A percentile compares a stretch with the other conserved stretches of the same genome.
Conservation (phyloP, 1,140 invertebrate species). For the Heliconius himera region DNA sequence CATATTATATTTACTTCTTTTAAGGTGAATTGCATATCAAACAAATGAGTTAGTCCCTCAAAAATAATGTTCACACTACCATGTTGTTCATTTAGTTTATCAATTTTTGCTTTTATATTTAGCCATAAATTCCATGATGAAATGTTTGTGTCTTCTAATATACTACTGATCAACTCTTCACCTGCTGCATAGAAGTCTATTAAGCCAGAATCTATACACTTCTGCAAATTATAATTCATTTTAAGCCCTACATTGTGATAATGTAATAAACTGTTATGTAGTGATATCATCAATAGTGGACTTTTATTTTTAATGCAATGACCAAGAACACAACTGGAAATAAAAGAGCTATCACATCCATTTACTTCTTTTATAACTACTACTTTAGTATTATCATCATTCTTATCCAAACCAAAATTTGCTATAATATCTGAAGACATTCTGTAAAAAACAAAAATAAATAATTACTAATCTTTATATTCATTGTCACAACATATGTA, state of each 20-base stretch:
- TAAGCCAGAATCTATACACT: conserved; percentile 80
- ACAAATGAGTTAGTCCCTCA: conserved; percentile 87
- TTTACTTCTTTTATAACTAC: conserved; percentile 86
- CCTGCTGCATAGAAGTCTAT: conserved; percentile 78
- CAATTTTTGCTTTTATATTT: conserved; percentile 52
- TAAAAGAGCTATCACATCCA: conserved; percentile 86
- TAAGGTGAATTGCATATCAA: conserved; percentile 83
- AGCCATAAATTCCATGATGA: conserved; percentile 61
- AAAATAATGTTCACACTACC: conserved; percentile 83
- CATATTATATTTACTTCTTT: conserved; percentile 81
- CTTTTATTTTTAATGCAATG: conserved; percentile 82
- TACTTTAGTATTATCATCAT: conserved; percentile 78
- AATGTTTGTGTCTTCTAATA: conserved; percentile 78
- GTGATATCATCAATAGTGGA: conserved; percentile 83
- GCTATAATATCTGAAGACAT: conserved; percentile 82
- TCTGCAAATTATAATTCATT: conserved; percentile 86
- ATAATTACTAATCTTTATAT: background rate
- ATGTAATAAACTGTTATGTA: conserved; percentile 87
- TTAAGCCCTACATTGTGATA: conserved; percentile 88
- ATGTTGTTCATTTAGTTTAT: conserved; percentile 57
- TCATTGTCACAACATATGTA: background rate
- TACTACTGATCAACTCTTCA: conserved; percentile 74
- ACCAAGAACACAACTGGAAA: conserved; percentile 84
- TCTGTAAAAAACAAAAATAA: conserved; percentile 57
- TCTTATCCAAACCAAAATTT: conserved; percentile 83